A percentile compares a stretch with the other conserved stretches of the same genome.
Conservation (phyloP, 2,888 invertebrate species). For the Physocephala rufipes region DNA sequence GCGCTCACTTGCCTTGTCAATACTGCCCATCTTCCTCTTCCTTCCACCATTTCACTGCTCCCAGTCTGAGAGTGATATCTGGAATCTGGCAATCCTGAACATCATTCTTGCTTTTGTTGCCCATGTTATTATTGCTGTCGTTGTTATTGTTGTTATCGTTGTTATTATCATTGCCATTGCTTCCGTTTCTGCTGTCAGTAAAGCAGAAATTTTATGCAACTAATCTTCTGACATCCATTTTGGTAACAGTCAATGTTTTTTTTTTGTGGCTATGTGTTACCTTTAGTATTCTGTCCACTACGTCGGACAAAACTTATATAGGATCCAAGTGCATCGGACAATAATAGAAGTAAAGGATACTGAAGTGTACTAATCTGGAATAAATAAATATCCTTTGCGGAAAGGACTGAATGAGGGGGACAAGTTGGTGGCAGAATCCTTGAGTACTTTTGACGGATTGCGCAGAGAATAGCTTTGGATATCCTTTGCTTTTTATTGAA, state of each 20-base stretch:
- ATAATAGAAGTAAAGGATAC: constrained; percentile 21
- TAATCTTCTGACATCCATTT: constrained; percentile 40
- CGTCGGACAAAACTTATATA: constrained; percentile 61
- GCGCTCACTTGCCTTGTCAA: too few species aligned
- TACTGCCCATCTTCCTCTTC: too few species aligned
- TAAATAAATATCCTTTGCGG: constrained; percentile 56
- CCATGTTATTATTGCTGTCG: too few species aligned
- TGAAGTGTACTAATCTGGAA: constrained; percentile 55
- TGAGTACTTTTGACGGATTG: not conserved
- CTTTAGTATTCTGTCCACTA: constrained; percentile 28
- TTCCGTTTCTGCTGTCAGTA: constrained; percentile 3
- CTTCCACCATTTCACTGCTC: too few species aligned
- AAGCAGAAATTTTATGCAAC: constrained; percentile 34
- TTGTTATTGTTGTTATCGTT: too few species aligned
- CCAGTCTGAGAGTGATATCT: too few species aligned
- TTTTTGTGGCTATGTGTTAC: constrained; percentile 61
- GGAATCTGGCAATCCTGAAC: constrained; percentile 24
- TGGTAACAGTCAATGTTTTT: constrained; percentile 65
- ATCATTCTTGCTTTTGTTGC: constrained; percentile 7
- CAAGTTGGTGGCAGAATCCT: not conserved
- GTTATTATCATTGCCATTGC: too few species aligned
- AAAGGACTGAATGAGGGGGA: too few species aligned
- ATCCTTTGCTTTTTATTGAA: not conserved
- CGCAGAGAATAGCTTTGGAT: not conserved
- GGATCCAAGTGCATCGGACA: constrained; percentile 60